phyloP scores from a whole-genome alignment of 53 echinoderm and acorn worm genomes.

The Apostichopus leukothele region DNA sequence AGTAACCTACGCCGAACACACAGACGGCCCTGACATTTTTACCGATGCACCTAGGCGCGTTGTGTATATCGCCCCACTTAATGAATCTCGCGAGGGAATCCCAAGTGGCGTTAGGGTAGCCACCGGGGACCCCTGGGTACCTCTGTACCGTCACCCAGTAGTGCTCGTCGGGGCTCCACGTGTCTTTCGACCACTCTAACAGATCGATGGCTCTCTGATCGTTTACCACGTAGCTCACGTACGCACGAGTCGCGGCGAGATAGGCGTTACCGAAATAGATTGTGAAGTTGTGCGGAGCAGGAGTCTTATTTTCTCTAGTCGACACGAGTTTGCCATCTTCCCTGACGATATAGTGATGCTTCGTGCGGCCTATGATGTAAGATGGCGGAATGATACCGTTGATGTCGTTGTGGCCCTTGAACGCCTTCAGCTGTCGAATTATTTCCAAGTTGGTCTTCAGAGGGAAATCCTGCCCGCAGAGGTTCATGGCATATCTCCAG shows the following conservation, averaged over 20 bases:
- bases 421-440: conserved; percentile 57
- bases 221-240: conserved; percentile 49
- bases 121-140: conserved; percentile 53
- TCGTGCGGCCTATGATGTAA: conserved; percentile 12
- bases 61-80: conserved; percentile 42
- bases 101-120: conserved; percentile 42
- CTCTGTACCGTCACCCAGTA: conserved; percentile 64
- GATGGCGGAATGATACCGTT: conserved; percentile 12
- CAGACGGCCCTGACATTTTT: conserved; percentile 48
- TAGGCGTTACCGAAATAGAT: conserved; percentile 60
- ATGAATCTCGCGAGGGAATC: conserved; percentile 39
- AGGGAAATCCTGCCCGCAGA: conserved; percentile 73
- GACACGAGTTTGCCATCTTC: background rate
- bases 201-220: conserved; percentile 57
- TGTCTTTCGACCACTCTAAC: conserved; percentile 60
- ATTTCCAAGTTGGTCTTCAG: conserved; percentile 75
- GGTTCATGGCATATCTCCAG: conserved; percentile 70
- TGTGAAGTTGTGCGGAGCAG: conserved; percentile 59
- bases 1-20: conserved; percentile 60
- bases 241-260: conserved; percentile 48
- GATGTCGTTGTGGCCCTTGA: conserved; percentile 59
- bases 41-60: conserved; percentile 47
- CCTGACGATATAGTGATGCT: background rate
- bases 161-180: conserved; percentile 60
- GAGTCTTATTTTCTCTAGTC: conserved; percentile 10